Conservation (phyloP, 2,888 invertebrate species). For the Pterostichus niger region DNA sequence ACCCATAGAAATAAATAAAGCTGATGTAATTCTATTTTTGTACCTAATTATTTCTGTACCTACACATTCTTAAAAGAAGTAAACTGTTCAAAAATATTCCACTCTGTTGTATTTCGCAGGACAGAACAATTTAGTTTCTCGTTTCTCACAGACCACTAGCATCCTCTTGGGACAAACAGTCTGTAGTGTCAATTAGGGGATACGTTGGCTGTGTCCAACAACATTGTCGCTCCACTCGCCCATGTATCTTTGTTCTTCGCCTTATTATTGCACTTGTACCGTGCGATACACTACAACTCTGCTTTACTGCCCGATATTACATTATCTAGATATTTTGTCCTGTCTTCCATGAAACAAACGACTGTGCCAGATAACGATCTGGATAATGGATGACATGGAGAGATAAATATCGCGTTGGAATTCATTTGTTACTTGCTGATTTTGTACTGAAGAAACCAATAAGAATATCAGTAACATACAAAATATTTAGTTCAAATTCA, state of each 20-base stretch:
- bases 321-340: conserved; percentile 33
- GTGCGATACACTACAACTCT: conserved; percentile 10
- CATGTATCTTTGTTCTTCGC: conserved; percentile 31
- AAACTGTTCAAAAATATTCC: too few relatives aligned
- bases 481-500: too few relatives aligned
- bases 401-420: too few relatives aligned
- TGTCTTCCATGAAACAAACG: conserved; percentile 7
- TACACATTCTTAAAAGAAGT: too few relatives aligned
- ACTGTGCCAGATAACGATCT: conserved; percentile 21
- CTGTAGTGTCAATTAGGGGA: conserved; percentile 25
- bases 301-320: conserved; percentile 31
- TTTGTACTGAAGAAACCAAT: too few relatives aligned
- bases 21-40: too few relatives aligned
- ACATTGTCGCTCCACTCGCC: background rate
- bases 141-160: background rate
- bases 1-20: too few relatives aligned
- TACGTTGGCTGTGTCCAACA: conserved; percentile 2
- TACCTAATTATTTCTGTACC: too few relatives aligned
- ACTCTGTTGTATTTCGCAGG: too few relatives aligned
- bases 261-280: conserved; percentile 35
- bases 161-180: conserved; percentile 18
- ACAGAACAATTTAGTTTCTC: too few relatives aligned
- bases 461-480: too few relatives aligned
- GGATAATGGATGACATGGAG: conserved; percentile 2
- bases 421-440: too few relatives aligned